phyloP scores from a whole-genome alignment of 2,113 vertebrate genomes.

The Xiphophorus couchianus region DNA sequence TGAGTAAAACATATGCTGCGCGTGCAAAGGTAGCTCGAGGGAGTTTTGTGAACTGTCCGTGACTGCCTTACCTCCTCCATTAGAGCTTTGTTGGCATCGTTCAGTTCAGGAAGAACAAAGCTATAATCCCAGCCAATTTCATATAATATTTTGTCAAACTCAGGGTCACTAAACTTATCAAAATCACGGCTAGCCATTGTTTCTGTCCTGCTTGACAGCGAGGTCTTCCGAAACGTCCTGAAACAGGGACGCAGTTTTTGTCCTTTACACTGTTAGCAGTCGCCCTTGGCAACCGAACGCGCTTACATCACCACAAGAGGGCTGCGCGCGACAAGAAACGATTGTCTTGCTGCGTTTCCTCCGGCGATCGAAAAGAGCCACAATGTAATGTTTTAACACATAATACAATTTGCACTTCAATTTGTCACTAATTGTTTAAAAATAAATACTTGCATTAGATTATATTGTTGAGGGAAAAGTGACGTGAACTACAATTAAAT shows the following conservation, averaged over 20 bases:
- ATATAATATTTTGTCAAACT: conserved; percentile 55
- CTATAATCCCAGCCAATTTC: conserved; percentile 85
- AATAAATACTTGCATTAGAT: no score
- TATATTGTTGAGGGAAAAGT: no score
- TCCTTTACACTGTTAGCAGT: conserved; percentile 32
- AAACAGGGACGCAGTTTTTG: conserved; percentile 17
- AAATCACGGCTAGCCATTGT: conserved; percentile 46
- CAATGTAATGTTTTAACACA: neutral
- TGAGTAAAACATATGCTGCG: neutral
- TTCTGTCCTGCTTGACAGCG: neutral
- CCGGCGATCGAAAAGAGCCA: neutral
- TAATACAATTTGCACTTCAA: no score
- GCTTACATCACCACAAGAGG: neutral
- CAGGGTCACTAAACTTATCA: neutral
- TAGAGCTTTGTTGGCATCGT: conserved; percentile 84
- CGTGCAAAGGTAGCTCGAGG: no score
- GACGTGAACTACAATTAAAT: no score
- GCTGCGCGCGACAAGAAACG: neutral
- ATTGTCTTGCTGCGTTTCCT: neutral
- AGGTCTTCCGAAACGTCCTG: neutral
- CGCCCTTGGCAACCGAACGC: conserved; percentile 48
- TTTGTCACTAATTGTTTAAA: no score
- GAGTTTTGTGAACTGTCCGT: no score
- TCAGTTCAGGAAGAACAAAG: conserved; percentile 85
- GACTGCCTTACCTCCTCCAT: conserved; percentile 82